Evolutionary conservation across 2,888 invertebrate species (phyloP), one percentile per base, ranked within the genome.

Genomic region (Phorcus lineatus): DNA sequence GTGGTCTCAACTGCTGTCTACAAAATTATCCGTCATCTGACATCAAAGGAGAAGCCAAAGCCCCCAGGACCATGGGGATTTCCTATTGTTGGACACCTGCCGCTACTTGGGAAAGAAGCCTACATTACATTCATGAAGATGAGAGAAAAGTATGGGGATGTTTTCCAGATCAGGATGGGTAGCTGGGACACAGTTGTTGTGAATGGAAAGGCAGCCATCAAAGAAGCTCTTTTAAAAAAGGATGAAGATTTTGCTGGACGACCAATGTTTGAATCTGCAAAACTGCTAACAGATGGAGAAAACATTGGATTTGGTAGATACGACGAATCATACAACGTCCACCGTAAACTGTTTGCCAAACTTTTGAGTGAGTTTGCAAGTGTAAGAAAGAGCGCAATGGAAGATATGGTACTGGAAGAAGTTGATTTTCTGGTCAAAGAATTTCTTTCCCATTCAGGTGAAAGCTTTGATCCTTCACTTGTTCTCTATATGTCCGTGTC

Each of bases 61-160:
- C 84, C 86, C 1, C 79, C 80, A 0, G 87, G 85, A 24, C 86
- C 86, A 0, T 77, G 80, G 79, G 85, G 86, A 24, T 79, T 83
- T 19, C 87, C 87, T 19, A 31, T 87, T 31, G 47, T 87, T 2
- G 87, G 87, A 4, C 85, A 87, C 67, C 80, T 87, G 53, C 86
- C 84, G 19, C 81, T 85, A 4, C 80, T 87, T 7, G 84, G 83
- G 11, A 66, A 66, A 17, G 36, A 81, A 6, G 86, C 86, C 7
- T 79, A 82, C 4, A 22, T 78, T 52, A 86, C 84, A 19, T 85
- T 86, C 66, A 54, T 28, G 13, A 77, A 76, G 52, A 79, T 85
- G 80, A 78, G 86, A 11, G 75, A 80, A 16, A 80, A 54, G 17
- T 87, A 83, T 78, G 87, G 87, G 11, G 83, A 86, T 57, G 79